phyloP scores from a whole-genome alignment of 2,888 invertebrate genomes.

The Mesochorus sp. region DNA sequence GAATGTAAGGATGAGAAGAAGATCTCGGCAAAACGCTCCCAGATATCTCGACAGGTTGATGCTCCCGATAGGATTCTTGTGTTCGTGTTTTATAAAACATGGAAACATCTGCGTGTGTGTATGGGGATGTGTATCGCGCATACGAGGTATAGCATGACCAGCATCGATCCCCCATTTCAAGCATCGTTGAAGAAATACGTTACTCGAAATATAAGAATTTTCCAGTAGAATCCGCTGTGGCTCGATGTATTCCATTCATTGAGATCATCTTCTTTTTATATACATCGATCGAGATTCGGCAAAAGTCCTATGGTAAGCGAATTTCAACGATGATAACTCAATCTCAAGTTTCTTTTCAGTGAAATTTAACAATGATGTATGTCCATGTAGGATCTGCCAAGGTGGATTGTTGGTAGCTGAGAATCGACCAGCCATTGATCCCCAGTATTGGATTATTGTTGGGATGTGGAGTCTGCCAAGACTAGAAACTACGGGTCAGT shows the following conservation, averaged over 20 bases:
- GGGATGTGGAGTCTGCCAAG: no score
- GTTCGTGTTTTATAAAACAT: not conserved
- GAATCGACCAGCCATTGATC: no score
- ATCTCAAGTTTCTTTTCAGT: no score
- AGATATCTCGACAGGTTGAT: constrained; percentile 5
- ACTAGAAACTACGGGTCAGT: no score
- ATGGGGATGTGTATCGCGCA: not conserved
- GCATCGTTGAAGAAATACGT: constrained; percentile 31
- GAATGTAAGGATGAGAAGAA: not conserved
- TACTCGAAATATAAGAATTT: constrained; percentile 29
- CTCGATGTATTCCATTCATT: no score
- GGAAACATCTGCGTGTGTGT: not conserved
- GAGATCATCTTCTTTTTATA: not conserved
- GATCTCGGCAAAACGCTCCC: not conserved
- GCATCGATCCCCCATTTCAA: constrained; percentile 13
- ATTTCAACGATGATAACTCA: no score
- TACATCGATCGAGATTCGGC: constrained; percentile 29
- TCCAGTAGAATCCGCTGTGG: constrained; percentile 1
- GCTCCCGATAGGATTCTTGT: constrained; percentile 1
- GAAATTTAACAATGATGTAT: no score
- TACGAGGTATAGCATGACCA: not conserved
- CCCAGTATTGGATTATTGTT: no score
- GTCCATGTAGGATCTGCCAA: no score
- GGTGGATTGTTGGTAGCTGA: no score
- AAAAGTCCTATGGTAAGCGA: no score